phyloP scores from a whole-genome alignment of 2,113 vertebrate species.

The Aspidoscelis tigris region DNA sequence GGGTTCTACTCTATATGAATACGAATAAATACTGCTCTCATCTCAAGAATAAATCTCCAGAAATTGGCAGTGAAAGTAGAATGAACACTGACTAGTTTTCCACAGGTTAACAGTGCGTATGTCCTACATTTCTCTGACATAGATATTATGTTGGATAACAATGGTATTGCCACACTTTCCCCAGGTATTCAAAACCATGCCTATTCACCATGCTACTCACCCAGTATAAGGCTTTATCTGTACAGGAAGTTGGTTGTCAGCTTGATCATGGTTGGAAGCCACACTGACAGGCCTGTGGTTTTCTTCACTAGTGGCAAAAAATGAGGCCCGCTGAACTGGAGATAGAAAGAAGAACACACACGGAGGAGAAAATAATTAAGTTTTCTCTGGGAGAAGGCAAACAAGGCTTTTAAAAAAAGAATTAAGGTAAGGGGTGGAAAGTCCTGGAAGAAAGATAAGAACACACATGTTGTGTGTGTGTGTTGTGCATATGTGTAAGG shows the following conservation, averaged over 20 bases:
- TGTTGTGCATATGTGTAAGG: too few relatives aligned
- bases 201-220: slow-evolving; percentile 67
- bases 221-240: slow-evolving; percentile 85
- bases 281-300: slow-evolving; percentile 84
- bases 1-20: not conserved
- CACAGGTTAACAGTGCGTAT: not conserved
- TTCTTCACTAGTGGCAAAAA: slow-evolving; percentile 88
- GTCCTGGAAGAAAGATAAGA: not conserved
- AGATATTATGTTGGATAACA: slow-evolving; percentile 25
- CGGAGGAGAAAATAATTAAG: slow-evolving; percentile 15
- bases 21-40: not conserved
- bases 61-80: not conserved
- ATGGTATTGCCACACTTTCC: not conserved
- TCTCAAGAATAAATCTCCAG: slow-evolving; percentile 15
- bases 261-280: slow-evolving; percentile 84
- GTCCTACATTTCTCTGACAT: slow-evolving; percentile 4
- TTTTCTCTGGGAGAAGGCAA: not conserved
- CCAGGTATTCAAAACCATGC: not conserved
- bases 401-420: not conserved
- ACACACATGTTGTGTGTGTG: too few relatives aligned
- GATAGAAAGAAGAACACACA: slow-evolving; percentile 39
- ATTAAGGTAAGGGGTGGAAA: not conserved
- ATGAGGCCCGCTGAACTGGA: slow-evolving; percentile 90
- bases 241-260: slow-evolving; percentile 84
- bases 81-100: not conserved